A percentile compares a stretch with the other conserved stretches of the same genome.
Evolutionary conservation across 2,797 vertebrate genomes (phyloP).

Genomic region (Sitta carolinensis): DNA sequence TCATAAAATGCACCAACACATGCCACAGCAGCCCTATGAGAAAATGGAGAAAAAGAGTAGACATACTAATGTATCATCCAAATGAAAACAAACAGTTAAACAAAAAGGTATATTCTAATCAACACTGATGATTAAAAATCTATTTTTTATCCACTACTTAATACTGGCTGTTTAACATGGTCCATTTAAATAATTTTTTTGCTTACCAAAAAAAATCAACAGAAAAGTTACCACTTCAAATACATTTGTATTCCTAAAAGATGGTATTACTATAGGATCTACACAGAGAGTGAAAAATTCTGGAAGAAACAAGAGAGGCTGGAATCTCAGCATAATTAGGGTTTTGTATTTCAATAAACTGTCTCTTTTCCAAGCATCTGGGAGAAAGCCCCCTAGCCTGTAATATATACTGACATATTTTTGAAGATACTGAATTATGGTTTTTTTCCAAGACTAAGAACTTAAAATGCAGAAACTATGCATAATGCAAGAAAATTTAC

Average conservation of each 20-base stretch:
- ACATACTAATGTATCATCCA: not conserved
- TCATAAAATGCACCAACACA: constrained; percentile 98
- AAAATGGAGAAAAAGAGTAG: not conserved
- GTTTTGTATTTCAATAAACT: not conserved
- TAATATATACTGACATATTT: not conserved
- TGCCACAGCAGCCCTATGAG: constrained; percentile 90
- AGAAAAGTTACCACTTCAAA: not conserved
- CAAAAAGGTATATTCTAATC: not conserved
- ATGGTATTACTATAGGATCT: not conserved
- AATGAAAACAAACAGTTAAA: not conserved
- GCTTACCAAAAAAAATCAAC: not conserved
- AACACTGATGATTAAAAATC: not conserved
- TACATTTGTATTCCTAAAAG: too few relatives aligned
- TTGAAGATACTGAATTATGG: not conserved
- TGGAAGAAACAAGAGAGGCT: not conserved
- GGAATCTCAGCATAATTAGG: not conserved
- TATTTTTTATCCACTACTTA: not conserved
- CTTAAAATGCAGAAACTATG: not conserved
- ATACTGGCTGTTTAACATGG: not conserved
- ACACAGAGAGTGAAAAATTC: not conserved
- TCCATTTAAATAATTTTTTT: not conserved
- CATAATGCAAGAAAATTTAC: not conserved
- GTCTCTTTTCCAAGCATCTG: not conserved
- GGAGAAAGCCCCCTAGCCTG: not conserved
- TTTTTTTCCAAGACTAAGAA: accelerated